Evolutionary conservation across 2,113 vertebrate species (phyloP).

Genomic region (Thamnaconus septentrionalis): DNA sequence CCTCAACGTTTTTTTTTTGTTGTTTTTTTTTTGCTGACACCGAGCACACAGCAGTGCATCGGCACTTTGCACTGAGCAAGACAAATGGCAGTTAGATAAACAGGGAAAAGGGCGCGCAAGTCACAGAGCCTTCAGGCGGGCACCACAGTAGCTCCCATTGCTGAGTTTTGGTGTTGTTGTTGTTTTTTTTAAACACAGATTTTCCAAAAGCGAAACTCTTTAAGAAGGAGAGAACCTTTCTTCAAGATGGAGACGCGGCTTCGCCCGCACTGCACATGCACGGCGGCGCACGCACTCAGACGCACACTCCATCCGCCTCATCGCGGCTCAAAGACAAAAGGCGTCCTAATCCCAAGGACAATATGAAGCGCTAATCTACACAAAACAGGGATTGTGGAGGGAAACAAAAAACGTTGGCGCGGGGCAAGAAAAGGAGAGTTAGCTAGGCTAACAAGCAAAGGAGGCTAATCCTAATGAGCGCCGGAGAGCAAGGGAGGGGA

Average conservation of each 20-base stretch:
- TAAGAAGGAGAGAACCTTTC: slow-evolving; percentile 11
- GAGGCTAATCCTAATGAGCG: slow-evolving; percentile 67
- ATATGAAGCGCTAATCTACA: slow-evolving; percentile 64
- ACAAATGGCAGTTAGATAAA: slow-evolving; percentile 31
- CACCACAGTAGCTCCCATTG: no score
- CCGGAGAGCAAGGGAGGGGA: slow-evolving; percentile 42
- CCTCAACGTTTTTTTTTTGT: no score
- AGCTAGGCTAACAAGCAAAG: slow-evolving; percentile 49
- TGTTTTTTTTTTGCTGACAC: slow-evolving; percentile 7
- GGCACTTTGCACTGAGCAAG: slow-evolving; percentile 23
- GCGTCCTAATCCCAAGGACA: slow-evolving; percentile 63
- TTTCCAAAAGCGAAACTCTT: background rate
- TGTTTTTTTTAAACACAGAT: background rate
- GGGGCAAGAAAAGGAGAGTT: slow-evolving; percentile 25
- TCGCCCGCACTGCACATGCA: slow-evolving; percentile 5
- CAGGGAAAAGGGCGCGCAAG: slow-evolving; percentile 2
- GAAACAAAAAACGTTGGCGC: slow-evolving; percentile 40
- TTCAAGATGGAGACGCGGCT: slow-evolving; percentile 3
- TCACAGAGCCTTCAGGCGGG: no score
- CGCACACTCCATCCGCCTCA: slow-evolving; percentile 26
- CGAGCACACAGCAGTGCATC: background rate
- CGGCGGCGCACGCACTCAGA: slow-evolving; percentile 7
- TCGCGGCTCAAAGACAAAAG: slow-evolving; percentile 57
- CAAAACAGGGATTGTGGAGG: slow-evolving; percentile 61
- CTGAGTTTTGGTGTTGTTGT: background rate